Evolutionary conservation across 2,797 vertebrate species (phyloP).

Genomic region (Harpagifer antarcticus): DNA sequence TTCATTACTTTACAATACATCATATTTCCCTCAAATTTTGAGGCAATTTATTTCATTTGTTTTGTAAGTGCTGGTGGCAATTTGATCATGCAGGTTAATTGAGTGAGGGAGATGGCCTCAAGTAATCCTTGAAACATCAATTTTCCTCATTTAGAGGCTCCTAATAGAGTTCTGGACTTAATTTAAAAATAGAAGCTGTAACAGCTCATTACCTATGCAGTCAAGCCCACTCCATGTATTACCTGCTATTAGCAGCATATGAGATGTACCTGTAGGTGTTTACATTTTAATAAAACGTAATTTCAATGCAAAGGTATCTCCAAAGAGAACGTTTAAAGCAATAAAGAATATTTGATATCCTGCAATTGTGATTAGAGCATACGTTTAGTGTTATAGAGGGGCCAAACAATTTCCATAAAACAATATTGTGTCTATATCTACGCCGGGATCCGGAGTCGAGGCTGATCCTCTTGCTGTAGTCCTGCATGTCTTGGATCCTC

Average conservation of each 20-base stretch:
- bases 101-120: not conserved
- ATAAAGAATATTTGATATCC: not conserved
- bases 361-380: not conserved
- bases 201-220: not conserved
- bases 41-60: not conserved
- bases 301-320: not conserved
- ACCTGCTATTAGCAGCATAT: not conserved
- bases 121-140: not conserved
- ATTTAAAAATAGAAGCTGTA: constrained; percentile 15
- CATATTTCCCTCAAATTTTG: not conserved
- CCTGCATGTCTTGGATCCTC: too few species aligned
- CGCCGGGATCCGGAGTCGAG: too few species aligned
- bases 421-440: too few species aligned
- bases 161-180: not conserved
- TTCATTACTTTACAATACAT: not conserved
- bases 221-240: not conserved
- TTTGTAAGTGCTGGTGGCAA: not conserved
- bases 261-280: too few species aligned
- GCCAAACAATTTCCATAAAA: not conserved
- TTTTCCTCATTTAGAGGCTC: not conserved
- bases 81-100: not conserved
- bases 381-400: not conserved
- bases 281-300: not conserved
- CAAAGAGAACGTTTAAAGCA: not conserved
- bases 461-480: too few species aligned